Base-by-base conservation (phyloP, 2,888 invertebrate genomes). In the Temnothorax unifasciatus region DNA sequence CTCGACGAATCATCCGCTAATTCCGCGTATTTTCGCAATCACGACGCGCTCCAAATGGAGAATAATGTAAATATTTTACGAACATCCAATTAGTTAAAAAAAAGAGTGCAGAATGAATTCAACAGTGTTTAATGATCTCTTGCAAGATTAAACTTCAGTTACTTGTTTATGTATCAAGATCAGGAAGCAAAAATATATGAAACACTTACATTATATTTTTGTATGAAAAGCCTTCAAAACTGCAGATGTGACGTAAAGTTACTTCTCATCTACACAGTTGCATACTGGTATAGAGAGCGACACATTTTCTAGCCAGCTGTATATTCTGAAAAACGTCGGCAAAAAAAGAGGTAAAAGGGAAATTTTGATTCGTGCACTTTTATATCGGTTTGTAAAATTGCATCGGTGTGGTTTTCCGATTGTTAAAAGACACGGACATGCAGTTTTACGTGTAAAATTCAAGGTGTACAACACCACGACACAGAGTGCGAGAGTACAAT, bases 31-130 rank as follows among this genome's bases (percentile, higher is more conserved):
- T 75, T 85, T 86, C 85, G 75, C 81, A 73, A 86, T 81, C 79
- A 73, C 82, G 34, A 0, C 68, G 47, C 74, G 47, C 74, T 84
- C 21, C 79, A 74, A 86, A 86, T 81, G 73, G 84, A 89, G 90
- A 76, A 89, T 88, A 92, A 82, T 90, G 93, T 92, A 91, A 93
- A 93, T 92, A 92, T 92, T 93, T 91, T 89, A 92, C 71, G 89
- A 87, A 90, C 87, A 88, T 82, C 64, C 85, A 89, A 90, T 92
- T 90, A 87, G 82, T 85, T 84, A 85, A 85, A 87, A 86, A 88
- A 81, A 77, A 81, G 47, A 59, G 69, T 61, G 61, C 34, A 52
- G 79, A 88, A 92, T 90, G 89, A 89, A 89, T 86, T 79, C 34
- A 13, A 29, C n/a, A 50, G 38, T 9, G 11, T 73, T 73, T 21